Base-by-base conservation (phyloP, 2,888 invertebrate species). In the Meiosimyza decipiens region DNA sequence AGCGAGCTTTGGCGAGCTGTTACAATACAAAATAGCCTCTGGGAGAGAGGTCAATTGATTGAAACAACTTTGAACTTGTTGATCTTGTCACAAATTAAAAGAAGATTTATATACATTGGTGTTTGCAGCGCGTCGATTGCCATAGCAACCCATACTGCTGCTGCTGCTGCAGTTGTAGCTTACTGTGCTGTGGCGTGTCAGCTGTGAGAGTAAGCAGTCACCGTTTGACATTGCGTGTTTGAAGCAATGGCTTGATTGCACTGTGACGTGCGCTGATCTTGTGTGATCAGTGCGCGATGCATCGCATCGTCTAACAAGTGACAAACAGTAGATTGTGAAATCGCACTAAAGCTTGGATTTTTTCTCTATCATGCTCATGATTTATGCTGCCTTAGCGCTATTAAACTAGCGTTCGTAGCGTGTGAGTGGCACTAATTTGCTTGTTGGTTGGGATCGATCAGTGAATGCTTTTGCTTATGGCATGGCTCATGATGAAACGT, bases 21-120 rank as follows among this genome's bases (percentile, higher is more conserved):
- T 63, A 54, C 70, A 70, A 63, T 62, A 70, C 67, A 75, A 76
- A 71, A 74, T 74, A 75, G 74, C 71, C 73, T 68, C 81, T 83
- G 83, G 81, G 79, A 82, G 83, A 79, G 83, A 85, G 86, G 87
- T 86, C 86, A 86, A 86, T 86, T 86, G 85, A 86, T 83, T 82
- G 82, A 82, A 83, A 84, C 85, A 86, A 84, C 86, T 86, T 86
- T 86, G 87, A 86, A 87, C 86, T 86, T 84, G 86, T 85, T 86
- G 87, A 86, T 86, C 87, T 86, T 86, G 86, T 85, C 85, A 85
- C 86, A 87, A 85, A 87, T 86, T 86, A 86, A 85, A 83, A 82
- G 80, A 85, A 84, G 84, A 85, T 85, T 85, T 85, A 85, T 85
- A 83, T 79, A 79, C 79, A 73, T 69, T n/a, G 51, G 70, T 13